Conservation (phyloP, 2,113 vertebrate species). For the Ameiurus melas region DNA sequence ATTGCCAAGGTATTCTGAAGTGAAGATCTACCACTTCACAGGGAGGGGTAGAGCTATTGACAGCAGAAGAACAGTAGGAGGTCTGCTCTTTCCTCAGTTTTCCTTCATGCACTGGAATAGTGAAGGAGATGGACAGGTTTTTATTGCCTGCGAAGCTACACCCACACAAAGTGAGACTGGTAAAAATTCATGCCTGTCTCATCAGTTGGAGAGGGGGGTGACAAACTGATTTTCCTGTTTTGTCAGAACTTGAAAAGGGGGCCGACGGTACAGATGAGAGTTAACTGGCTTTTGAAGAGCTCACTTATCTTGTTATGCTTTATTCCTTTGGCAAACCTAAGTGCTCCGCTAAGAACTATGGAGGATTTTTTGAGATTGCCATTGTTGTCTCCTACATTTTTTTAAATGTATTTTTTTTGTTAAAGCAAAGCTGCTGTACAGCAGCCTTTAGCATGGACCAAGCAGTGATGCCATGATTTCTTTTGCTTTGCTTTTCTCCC, state of each 20-base stretch:
- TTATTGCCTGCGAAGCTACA: slow-evolving; percentile 17
- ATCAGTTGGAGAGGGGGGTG: slow-evolving; percentile 21
- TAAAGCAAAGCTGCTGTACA: neutral
- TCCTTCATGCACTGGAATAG: slow-evolving; percentile 4
- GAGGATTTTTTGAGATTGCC: slow-evolving; percentile 4
- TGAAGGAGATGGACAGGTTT: slow-evolving; percentile 21
- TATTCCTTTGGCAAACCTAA: slow-evolving; percentile 40
- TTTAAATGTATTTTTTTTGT: neutral
- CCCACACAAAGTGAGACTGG: slow-evolving; percentile 33
- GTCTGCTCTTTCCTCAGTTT: slow-evolving; percentile 2
- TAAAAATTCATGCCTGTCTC: slow-evolving; percentile 39
- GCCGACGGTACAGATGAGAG: slow-evolving; percentile 38
- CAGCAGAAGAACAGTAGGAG: slow-evolving; percentile 27
- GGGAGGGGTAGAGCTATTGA: slow-evolving; percentile 10
- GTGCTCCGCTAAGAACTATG: slow-evolving; percentile 33
- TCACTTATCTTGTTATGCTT: slow-evolving; percentile 45
- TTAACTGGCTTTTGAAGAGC: slow-evolving; percentile 38
- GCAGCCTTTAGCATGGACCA: slow-evolving; percentile 14
- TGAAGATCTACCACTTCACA: slow-evolving; percentile 11
- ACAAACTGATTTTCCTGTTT: slow-evolving; percentile 44
- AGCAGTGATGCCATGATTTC: slow-evolving; percentile 19
- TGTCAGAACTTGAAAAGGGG: slow-evolving; percentile 46
- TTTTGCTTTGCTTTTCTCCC: slow-evolving; percentile 11
- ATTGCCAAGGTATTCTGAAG: slow-evolving; percentile 27
- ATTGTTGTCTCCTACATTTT: no score